A percentile compares a stretch with the other conserved stretches of the same genome.
These are phyloP conservation scores for Lophochroa leadbeateri DNA, from an alignment of 2,113 vertebrate genomes.

Conservation along the genomic window DNA sequence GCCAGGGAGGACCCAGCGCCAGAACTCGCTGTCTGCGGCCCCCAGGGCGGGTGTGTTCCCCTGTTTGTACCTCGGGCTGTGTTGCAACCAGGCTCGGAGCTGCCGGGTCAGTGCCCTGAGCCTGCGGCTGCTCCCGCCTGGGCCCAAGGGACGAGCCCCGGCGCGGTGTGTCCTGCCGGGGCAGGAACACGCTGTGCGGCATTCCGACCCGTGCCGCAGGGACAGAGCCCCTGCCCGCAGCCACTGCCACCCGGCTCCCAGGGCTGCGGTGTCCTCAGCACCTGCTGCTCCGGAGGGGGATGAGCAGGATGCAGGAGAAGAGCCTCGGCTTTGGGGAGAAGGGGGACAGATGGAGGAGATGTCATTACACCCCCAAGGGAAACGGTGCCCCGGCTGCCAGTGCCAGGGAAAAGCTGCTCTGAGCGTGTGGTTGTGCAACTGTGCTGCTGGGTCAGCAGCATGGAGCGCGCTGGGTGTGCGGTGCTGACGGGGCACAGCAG, in stretches of 20 bases:
- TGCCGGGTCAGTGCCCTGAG: neutral
- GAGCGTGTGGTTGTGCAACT: neutral
- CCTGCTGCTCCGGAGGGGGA: neutral
- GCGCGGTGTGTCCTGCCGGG: neutral
- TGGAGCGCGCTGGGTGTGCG: accelerated
- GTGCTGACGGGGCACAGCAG: neutral
- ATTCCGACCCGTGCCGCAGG: accelerated
- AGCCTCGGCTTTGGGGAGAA: neutral
- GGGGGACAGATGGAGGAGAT: neutral
- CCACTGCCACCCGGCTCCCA: neutral
- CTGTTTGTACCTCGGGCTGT: neutral
- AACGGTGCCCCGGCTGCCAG: neutral
- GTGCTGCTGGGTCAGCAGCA: neutral
- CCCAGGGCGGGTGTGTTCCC: neutral
- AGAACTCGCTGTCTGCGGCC: neutral
- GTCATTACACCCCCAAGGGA: neutral
- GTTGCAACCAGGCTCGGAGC: neutral
- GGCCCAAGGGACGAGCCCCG: accelerated
- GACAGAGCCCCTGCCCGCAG: neutral
- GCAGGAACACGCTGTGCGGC: neutral
- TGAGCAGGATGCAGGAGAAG: neutral
- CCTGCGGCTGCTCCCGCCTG: accelerated
- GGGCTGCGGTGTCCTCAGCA: accelerated
- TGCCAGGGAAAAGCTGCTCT: neutral
- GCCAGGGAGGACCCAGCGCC: neutral